Conservation (phyloP, 2,797 vertebrate species). For the Parambassis ranga region DNA sequence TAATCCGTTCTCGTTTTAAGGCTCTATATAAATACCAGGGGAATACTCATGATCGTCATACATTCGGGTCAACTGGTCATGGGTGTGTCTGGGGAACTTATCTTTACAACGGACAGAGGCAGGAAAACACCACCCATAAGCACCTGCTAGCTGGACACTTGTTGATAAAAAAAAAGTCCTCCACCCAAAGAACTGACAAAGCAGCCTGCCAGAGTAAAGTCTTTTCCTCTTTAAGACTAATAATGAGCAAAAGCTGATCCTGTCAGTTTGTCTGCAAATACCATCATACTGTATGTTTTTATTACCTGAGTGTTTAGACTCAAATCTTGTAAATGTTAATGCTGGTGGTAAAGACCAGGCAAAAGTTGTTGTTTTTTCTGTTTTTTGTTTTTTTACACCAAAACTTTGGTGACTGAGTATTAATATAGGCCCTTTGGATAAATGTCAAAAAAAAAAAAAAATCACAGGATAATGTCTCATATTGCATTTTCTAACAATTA, state of each 20-base stretch:
- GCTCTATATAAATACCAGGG: slow-evolving; percentile 28
- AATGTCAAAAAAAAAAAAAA: not conserved
- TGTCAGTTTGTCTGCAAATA: slow-evolving; percentile 50
- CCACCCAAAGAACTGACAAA: slow-evolving; percentile 16
- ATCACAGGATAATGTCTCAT: slow-evolving; percentile 65
- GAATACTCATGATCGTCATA: not conserved
- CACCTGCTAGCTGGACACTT: slow-evolving; percentile 14
- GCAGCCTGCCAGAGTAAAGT: not conserved
- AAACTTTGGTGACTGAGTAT: slow-evolving; percentile 22
- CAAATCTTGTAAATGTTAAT: slow-evolving; percentile 15
- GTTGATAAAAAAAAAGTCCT: slow-evolving; percentile 32
- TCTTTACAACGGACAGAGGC: slow-evolving; percentile 15
- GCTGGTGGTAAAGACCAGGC: slow-evolving; percentile 50
- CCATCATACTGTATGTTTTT: slow-evolving; percentile 28
- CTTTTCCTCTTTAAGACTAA: not conserved
- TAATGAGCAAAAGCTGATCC: slow-evolving; percentile 7
- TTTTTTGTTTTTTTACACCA: slow-evolving; percentile 18
- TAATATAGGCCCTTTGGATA: slow-evolving; percentile 40
- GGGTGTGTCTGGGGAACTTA: slow-evolving; percentile 24
- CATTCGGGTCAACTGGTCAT: slow-evolving; percentile 43
- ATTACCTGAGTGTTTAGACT: slow-evolving; percentile 65
- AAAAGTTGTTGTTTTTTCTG: too few species aligned
- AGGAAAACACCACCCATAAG: slow-evolving; percentile 4
- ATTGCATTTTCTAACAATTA: slow-evolving; percentile 64
- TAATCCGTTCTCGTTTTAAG: slow-evolving; percentile 41